Conservation (phyloP, 1,140 invertebrate genomes). For the Coptotermes formosanus region DNA sequence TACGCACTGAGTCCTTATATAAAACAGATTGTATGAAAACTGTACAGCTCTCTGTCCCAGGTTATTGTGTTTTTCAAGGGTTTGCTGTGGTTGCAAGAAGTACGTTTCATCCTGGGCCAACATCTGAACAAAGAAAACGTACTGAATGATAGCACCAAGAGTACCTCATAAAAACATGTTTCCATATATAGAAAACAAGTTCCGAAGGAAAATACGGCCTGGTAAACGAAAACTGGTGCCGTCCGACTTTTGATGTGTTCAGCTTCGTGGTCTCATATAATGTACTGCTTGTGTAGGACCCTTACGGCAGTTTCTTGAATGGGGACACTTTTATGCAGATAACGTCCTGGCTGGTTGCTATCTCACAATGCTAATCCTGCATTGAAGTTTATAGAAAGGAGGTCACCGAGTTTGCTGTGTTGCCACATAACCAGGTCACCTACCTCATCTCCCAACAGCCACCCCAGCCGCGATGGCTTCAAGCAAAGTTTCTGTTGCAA, state of each 20-base stretch:
- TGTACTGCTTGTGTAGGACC: neutral
- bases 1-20: too few relatives aligned
- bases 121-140: neutral
- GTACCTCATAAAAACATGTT: neutral
- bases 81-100: too few relatives aligned
- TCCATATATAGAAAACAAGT: neutral
- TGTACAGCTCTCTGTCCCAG: too few relatives aligned
- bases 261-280: too few relatives aligned
- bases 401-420: conserved; percentile 1
- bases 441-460: neutral
- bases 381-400: conserved; percentile 1
- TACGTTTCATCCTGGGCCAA: neutral
- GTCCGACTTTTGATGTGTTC: neutral
- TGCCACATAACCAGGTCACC: conserved; percentile 16
- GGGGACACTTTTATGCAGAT: conserved; percentile 8
- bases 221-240: too few relatives aligned
- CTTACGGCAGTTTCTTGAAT: neutral
- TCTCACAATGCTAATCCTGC: neutral
- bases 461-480: neutral
- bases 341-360: conserved; percentile 3
- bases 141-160: neutral
- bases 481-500: neutral
- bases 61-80: too few relatives aligned
- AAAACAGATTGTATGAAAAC: too few relatives aligned
- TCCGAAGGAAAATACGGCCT: neutral